Percentiles rank a stretch among this genome's conserved stretches.
These are phyloP conservation scores for Coreius guichenoti DNA, from an alignment of 2,797 vertebrate species.

Conservation along the genomic window DNA sequence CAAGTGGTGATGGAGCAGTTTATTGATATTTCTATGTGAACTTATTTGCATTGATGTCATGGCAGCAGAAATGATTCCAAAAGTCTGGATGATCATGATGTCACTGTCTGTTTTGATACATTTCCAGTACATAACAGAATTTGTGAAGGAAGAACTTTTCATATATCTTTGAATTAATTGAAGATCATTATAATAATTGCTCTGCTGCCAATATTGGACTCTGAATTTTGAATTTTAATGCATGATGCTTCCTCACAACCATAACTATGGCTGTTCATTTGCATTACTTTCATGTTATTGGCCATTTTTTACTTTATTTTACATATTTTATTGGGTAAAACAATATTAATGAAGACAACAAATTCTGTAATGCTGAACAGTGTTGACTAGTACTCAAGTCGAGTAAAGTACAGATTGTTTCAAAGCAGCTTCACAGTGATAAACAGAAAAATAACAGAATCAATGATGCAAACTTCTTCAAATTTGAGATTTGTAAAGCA, in stretches of 20 bases:
- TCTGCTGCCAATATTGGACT: background rate
- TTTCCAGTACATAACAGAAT: background rate
- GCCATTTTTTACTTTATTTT: background rate
- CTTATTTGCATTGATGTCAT: background rate
- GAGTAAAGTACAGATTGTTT: background rate
- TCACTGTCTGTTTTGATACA: background rate
- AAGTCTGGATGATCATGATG: conserved; percentile 3
- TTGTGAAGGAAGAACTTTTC: background rate
- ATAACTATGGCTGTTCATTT: background rate
- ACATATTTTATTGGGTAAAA: background rate
- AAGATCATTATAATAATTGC: background rate
- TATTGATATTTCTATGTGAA: background rate
- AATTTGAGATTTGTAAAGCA: background rate
- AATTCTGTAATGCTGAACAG: background rate
- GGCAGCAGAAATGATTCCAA: background rate
- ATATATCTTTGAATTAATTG: background rate
- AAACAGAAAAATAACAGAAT: background rate
- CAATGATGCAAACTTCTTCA: background rate
- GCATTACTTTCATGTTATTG: background rate
- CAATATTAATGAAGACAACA: background rate
- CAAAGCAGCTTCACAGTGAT: background rate
- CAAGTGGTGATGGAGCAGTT: no score
- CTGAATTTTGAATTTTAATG: background rate
- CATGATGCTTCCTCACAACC: background rate
- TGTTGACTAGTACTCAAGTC: background rate